Conservation (phyloP, 2,888 invertebrate species). For the Spialia ferax region DNA sequence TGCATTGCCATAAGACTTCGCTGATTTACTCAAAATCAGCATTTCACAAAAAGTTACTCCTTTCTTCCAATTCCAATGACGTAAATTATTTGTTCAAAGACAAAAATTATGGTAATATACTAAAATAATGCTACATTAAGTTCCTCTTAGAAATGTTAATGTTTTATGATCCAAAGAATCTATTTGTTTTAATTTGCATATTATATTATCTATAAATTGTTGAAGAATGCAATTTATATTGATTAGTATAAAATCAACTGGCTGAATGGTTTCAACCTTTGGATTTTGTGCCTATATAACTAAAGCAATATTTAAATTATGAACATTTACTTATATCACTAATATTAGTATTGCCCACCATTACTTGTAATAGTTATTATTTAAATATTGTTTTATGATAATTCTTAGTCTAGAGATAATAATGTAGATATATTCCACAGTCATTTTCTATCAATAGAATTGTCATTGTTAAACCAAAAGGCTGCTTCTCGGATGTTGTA, state of each 20-base stretch:
- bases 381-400: conserved; percentile 82
- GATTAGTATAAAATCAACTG: conserved; percentile 68
- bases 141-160: conserved; percentile 85
- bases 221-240: conserved; percentile 67
- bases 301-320: conserved; percentile 82
- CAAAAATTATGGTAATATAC: conserved; percentile 51
- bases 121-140: conserved; percentile 67
- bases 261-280: conserved; percentile 56
- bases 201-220: conserved; percentile 78
- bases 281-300: conserved; percentile 67
- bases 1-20: conserved; percentile 78
- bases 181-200: conserved; percentile 62
- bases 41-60: conserved; percentile 65
- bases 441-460: conserved; percentile 75
- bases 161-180: conserved; percentile 84
- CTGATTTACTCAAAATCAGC: conserved; percentile 76
- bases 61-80: conserved; percentile 57
- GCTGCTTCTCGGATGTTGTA: conserved; percentile 84
- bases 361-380: conserved; percentile 74
- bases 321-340: conserved; percentile 68
- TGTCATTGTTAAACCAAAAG: conserved; percentile 79
- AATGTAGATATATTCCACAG: conserved; percentile 83
- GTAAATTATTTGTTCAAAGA: conserved; percentile 55
- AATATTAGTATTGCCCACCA: conserved; percentile 80
- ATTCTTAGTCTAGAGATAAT: conserved; percentile 75